Conservation (phyloP, 1,140 invertebrate species). For the Drosophila nasuta region DNA sequence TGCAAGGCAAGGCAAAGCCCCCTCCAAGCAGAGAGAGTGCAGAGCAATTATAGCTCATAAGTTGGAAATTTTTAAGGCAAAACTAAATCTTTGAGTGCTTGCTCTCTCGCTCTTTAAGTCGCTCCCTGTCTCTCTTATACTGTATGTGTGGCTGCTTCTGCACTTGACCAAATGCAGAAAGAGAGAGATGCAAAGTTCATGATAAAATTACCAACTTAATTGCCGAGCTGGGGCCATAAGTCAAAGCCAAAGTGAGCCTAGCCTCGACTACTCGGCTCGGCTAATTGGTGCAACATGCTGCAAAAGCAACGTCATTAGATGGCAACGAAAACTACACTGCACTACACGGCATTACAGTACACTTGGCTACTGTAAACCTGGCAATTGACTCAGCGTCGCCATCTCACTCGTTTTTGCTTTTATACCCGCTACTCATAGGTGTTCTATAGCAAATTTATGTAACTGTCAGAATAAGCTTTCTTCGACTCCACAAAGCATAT, state of each 20-base stretch:
- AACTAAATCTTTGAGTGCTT: conserved; percentile 38
- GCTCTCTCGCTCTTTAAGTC: not conserved
- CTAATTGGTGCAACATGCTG: conserved; percentile 55
- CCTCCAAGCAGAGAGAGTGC: conserved; percentile 28
- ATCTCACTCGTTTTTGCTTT: not conserved
- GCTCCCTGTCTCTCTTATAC: not conserved
- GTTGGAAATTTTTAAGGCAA: conserved; percentile 66
- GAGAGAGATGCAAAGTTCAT: conserved; percentile 70
- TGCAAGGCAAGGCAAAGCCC: not conserved
- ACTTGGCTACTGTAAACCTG: conserved; percentile 7
- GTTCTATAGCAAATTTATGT: too few species aligned
- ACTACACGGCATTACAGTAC: conserved; percentile 5
- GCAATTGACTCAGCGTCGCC: conserved; percentile 44
- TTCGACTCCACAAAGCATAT: too few species aligned
- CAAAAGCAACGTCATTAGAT: conserved; percentile 45
- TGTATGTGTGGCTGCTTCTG: conserved; percentile 16
- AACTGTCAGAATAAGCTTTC: too few species aligned
- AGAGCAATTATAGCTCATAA: conserved; percentile 71
- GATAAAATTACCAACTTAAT: conserved; percentile 82
- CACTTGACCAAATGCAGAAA: conserved; percentile 55
- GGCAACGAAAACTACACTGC: conserved; percentile 17
- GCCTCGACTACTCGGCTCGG: conserved; percentile 10
- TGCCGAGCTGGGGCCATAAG: conserved; percentile 58
- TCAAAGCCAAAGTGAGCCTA: conserved; percentile 36
- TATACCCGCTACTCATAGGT: too few species aligned